phyloP scores from a whole-genome alignment of 2,113 vertebrate genomes.

The Ascaphus truei region DNA sequence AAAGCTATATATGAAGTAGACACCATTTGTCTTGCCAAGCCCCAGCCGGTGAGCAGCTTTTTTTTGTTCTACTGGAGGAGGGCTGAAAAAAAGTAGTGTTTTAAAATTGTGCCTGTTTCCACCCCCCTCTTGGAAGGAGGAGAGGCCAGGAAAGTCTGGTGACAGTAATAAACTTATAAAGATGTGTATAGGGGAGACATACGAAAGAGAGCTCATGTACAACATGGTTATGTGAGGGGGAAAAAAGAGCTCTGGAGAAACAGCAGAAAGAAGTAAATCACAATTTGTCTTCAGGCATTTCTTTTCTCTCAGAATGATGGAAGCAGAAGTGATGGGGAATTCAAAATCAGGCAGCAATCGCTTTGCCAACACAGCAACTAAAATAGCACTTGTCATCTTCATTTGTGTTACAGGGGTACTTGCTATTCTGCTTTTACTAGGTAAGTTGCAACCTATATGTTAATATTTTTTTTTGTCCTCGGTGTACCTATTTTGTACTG shows the following conservation, averaged over 20 bases:
- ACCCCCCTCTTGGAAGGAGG: conserved; percentile 48
- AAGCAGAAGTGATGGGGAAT: conserved; percentile 56
- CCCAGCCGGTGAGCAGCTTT: conserved; percentile 44
- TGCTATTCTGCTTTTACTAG: conserved; percentile 58
- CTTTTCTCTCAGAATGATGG: conserved; percentile 50
- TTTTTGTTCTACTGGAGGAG: conserved; percentile 1
- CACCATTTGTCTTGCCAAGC: conserved; percentile 51
- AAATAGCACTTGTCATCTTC: conserved; percentile 57
- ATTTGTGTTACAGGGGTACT: conserved; percentile 58
- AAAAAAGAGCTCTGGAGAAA: conserved; percentile 42
- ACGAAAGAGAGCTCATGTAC: conserved; percentile 40
- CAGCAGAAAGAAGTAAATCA: conserved; percentile 40
- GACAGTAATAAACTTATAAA: conserved; percentile 46
- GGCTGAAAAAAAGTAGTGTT: conserved; percentile 20
- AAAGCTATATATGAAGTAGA: conserved; percentile 47
- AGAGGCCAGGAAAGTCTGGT: conserved; percentile 45
- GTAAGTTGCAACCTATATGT: conserved; percentile 59
- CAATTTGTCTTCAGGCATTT: conserved; percentile 24
- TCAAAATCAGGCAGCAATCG: conserved; percentile 38
- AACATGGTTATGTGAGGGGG: conserved; percentile 38
- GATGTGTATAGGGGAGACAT: conserved; percentile 40
- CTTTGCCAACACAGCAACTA: conserved; percentile 47
- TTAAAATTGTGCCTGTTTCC: conserved; percentile 31
- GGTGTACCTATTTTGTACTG: no score
- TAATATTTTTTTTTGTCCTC: no score